Conservation (phyloP, 1,140 invertebrate species). For the Pachyrhynchus sulphureomaculatus region DNA sequence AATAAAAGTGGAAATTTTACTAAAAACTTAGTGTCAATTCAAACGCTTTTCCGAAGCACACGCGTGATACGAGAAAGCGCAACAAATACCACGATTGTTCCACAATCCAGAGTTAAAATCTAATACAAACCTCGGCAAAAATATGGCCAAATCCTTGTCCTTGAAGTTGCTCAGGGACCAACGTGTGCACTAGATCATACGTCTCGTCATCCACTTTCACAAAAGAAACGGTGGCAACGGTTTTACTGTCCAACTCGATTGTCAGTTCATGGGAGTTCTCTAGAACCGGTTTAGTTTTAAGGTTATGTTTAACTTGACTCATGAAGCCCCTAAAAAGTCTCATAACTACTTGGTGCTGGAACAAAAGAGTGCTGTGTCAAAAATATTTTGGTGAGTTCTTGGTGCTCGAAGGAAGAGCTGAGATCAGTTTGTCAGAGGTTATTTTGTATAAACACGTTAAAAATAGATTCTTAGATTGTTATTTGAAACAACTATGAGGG, state of each 20-base stretch:
- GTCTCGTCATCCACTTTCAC: conserved; percentile 24
- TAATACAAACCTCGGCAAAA: conserved; percentile 59
- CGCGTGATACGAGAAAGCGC: neutral
- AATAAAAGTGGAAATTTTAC: no score
- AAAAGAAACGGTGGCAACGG: conserved; percentile 26
- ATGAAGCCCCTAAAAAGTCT: conserved; percentile 17
- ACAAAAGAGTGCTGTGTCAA: neutral
- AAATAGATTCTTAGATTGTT: no score
- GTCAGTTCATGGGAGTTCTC: conserved; percentile 21
- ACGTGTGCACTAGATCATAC: conserved; percentile 56
- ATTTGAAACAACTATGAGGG: no score
- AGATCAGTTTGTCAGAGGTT: no score
- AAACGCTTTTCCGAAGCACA: no score
- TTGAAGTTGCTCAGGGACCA: conserved; percentile 61
- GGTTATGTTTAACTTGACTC: conserved; percentile 22
- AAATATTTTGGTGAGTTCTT: neutral
- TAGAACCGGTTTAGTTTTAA: conserved; percentile 30
- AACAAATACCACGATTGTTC: neutral
- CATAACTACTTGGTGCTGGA: conserved; percentile 19
- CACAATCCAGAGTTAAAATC: neutral
- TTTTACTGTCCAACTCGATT: conserved; percentile 17
- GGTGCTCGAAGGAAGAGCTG: no score
- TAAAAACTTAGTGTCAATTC: no score
- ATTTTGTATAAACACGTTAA: no score
- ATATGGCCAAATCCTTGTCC: conserved; percentile 64